Percentiles rank a stretch among this genome's conserved stretches.
Conservation (phyloP, 2,888 invertebrate genomes). For the Agrenia bidenticulata region DNA sequence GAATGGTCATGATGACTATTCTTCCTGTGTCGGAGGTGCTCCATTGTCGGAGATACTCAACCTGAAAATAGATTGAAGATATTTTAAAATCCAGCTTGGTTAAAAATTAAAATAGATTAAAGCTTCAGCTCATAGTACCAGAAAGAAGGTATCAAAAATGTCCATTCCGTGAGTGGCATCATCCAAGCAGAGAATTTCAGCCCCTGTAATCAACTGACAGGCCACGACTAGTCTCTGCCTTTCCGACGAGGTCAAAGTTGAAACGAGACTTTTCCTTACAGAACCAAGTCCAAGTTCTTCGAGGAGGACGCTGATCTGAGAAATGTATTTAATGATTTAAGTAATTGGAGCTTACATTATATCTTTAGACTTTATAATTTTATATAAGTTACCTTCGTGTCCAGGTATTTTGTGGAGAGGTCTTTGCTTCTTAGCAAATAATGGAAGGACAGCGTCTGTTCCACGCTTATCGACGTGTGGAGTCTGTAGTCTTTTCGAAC, state of each 20-base stretch:
- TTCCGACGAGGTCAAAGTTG: slow-evolving; percentile 83
- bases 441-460: slow-evolving; percentile 83
- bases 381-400: slow-evolving; percentile 6
- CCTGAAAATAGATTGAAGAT: slow-evolving; percentile 54
- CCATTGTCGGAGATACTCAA: slow-evolving; percentile 92
- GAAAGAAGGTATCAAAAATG: slow-evolving; percentile 92
- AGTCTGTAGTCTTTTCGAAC: slow-evolving; percentile 73
- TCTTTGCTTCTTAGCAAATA: slow-evolving; percentile 66
- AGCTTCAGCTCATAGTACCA: slow-evolving; percentile 55
- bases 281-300: slow-evolving; percentile 89
- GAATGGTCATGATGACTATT: slow-evolving; percentile 85
- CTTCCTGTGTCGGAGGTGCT: slow-evolving; percentile 67
- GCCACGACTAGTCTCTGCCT: slow-evolving; percentile 83
- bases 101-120: not conserved
- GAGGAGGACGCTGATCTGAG: slow-evolving; percentile 81
- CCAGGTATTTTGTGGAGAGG: slow-evolving; percentile 11
- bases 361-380: not conserved
- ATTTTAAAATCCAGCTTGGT: too few species aligned
- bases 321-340: too few species aligned
- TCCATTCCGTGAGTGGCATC: slow-evolving; percentile 87
- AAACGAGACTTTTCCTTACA: slow-evolving; percentile 81
- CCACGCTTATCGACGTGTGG: slow-evolving; percentile 85
- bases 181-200: slow-evolving; percentile 82
- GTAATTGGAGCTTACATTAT: not conserved
- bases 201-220: slow-evolving; percentile 77